Percentiles rank a stretch among this genome's conserved stretches.
These are phyloP conservation scores for Monopis laevigella DNA, from an alignment of 2,888 invertebrate species.

Conservation along the genomic window DNA sequence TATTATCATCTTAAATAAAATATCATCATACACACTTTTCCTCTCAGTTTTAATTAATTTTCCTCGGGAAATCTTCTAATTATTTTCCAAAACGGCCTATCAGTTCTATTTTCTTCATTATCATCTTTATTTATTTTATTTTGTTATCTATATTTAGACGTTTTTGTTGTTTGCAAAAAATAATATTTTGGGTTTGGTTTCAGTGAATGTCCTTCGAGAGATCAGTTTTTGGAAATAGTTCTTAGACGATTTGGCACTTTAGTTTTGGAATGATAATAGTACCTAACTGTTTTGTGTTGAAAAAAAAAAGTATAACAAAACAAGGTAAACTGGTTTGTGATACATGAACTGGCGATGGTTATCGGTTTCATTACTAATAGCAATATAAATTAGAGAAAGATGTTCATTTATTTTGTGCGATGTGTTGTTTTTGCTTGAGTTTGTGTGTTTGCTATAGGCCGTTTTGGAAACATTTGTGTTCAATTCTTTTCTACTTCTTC, in stretches of 20 bases:
- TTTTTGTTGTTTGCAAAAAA: constrained; percentile 44
- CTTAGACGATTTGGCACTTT: constrained; percentile 34
- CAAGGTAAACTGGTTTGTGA: constrained; percentile 5
- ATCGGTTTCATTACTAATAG: constrained; percentile 1
- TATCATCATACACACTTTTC: neutral
- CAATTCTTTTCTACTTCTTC: constrained; percentile 27
- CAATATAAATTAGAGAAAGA: neutral
- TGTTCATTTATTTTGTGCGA: constrained; percentile 36
- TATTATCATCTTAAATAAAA: constrained; percentile 41
- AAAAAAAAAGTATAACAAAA: neutral
- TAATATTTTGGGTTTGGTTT: constrained; percentile 38
- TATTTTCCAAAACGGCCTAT: constrained; percentile 69
- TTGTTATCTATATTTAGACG: too few species aligned
- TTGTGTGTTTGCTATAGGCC: constrained; percentile 67
- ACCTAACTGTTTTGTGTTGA: neutral
- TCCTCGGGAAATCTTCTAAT: constrained; percentile 20
- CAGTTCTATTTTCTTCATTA: constrained; percentile 48
- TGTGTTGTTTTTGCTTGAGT: constrained; percentile 56
- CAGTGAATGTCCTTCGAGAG: constrained; percentile 66
- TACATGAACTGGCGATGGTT: neutral
- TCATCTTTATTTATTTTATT: constrained; percentile 46
- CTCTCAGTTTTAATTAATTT: constrained; percentile 1
- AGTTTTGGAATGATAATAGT: constrained; percentile 16
- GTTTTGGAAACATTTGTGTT: constrained; percentile 60
- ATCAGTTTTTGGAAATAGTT: constrained; percentile 61